Evolutionary conservation across 2,797 vertebrate genomes (phyloP).

Genomic region (Sitta carolinensis): DNA sequence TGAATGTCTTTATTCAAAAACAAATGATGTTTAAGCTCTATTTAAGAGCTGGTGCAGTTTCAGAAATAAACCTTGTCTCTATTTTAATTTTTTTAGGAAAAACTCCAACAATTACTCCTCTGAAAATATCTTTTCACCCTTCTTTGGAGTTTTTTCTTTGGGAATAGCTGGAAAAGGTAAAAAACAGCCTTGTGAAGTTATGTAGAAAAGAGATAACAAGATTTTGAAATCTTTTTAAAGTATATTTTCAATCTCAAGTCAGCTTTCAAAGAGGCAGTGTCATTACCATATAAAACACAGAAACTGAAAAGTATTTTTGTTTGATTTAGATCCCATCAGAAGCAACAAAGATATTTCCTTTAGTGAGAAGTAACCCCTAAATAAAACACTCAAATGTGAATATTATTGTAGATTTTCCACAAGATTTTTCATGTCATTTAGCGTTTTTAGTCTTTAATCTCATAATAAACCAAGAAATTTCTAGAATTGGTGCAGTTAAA

Average conservation of each 20-base stretch:
- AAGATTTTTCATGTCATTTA: not conserved
- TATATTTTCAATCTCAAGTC: not conserved
- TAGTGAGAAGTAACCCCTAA: not conserved
- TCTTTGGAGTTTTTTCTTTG: not conserved
- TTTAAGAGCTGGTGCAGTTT: not conserved
- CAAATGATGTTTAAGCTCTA: not conserved
- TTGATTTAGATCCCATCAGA: conserved; percentile 1
- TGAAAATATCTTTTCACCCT: not conserved
- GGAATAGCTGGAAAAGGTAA: not conserved
- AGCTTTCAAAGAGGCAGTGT: not conserved
- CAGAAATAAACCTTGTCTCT: not conserved
- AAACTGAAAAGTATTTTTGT: not conserved
- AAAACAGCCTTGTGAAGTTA: not conserved
- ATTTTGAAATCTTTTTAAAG: conserved; percentile 29
- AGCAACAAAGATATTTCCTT: not conserved
- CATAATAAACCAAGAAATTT: not conserved
- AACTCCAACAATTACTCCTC: not conserved
- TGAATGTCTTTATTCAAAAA: not conserved
- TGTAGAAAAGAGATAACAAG: not conserved
- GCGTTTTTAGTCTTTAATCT: not conserved
- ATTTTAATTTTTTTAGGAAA: not conserved
- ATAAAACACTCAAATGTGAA: not conserved
- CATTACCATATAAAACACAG: not conserved
- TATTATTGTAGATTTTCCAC: not conserved
- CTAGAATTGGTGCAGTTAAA: not conserved